Base-by-base conservation (phyloP, 2,113 vertebrate genomes). In the Megalops atlanticus region DNA sequence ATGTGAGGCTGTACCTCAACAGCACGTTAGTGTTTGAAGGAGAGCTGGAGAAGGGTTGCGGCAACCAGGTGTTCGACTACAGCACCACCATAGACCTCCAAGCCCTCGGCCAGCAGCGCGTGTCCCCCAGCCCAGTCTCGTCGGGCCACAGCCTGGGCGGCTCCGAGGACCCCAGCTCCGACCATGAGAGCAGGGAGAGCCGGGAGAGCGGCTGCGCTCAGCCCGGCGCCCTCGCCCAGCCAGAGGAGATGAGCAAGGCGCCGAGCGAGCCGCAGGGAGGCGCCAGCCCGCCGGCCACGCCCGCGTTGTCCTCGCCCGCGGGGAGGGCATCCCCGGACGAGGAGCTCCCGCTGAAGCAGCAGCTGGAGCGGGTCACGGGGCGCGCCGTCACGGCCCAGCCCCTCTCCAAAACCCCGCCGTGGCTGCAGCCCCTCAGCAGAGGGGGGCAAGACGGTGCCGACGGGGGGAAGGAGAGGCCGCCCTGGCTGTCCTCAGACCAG, bases 1-100 rank as follows among this genome's bases (percentile, higher is more conserved):
- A 95, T 1, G 91, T 98, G 85, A 96, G 94, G 87, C 78, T 99
- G 21, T 99, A 98, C 39, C 86, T 98, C 52, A 95, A 98, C 90
- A 93, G 95, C 90, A 94, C 88, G 0, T 88, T 98, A 80, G 89
- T 97, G 74, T 98, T 97, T 84, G 95, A 97, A 71, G 96, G 96
- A 0, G 87, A 94, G 74, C 90, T 99, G 86, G 91, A 93, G 83
- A 96, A 92, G 90, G 96, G 96, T 74, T 93, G 92, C 12, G 96
- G 93, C 10, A 94, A 93, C 85, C 89, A 93, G 68, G 91, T 94
- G 0, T 87, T 92, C 76, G 94, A 93, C 85, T 94, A 88, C 76
- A 94, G 89, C 89, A 95, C 93, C 83, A 92, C 88, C 0, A 83
- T 98, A n/a, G 87, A 93, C 58, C 91, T 95, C 35, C 84, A 89